Evolutionary conservation across 2,888 invertebrate species (phyloP), one percentile per base, ranked within the genome.

Genomic region (Rhagonycha lutea): DNA sequence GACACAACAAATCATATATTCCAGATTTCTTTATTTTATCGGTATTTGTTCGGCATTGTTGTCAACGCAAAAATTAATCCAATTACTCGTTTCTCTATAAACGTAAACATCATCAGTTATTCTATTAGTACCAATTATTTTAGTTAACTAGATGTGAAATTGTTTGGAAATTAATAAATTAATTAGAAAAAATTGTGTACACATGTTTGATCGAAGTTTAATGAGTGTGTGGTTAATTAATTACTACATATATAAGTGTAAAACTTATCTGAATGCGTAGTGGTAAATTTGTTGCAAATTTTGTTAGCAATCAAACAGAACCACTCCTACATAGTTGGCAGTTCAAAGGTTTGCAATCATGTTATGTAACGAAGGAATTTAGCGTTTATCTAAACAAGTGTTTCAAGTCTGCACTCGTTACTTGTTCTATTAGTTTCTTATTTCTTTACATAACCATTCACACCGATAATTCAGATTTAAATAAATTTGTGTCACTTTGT

Each of bases 271-370:
- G n/a, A 47, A 47, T 47, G 47, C 47, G 47, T 47, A 47, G 47
- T 47, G 47, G 47, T 47, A 47, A 47, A 32, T 32, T 69, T 60
- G 69, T 69, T 69, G 60, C 61, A 69, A 69, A 61, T 61, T 26
- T 61, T 11, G 12, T 65, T 65, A 65, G 14, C 26, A 65, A 65
- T 65, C 63, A 65, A 65, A 65, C 63, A 61, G 24, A 47, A 62
- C 77, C 79, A 78, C 79, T 79, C 79, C 79, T 72, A 78, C 74
- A 79, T 79, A 76, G 76, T 69, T 79, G 76, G 75, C 79, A 79
- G 79, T 76, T 79, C 79, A 78, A 71, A 79, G 79, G 79, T 77
- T 65, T 65, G 63, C 63, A 75, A 74, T 78, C 63, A 68, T 69
- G 69, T 79, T 79, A 78, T 74, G 79, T 75, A 79, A 79, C 69